Evolutionary conservation across 2,113 vertebrate genomes (phyloP).

Genomic region (Barnardius zonarius): DNA sequence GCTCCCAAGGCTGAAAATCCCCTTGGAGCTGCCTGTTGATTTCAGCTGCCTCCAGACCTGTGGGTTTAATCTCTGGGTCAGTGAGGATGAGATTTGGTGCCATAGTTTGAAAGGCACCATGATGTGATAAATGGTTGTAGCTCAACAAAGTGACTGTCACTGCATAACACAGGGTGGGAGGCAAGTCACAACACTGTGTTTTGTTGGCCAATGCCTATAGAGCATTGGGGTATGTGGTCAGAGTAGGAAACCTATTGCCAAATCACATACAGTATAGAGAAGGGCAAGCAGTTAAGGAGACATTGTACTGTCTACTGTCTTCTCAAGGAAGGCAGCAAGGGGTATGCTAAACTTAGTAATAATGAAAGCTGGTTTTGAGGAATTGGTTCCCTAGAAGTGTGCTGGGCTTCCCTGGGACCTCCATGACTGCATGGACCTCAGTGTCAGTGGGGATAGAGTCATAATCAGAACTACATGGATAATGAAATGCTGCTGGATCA

Average conservation of each 20-base stretch:
- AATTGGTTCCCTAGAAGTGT: not conserved
- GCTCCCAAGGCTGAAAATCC: not conserved
- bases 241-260: not conserved
- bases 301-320: not conserved
- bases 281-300: not conserved
- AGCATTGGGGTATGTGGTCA: not conserved
- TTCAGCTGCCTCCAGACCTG: slow-evolving; percentile 64
- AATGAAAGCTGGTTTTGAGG: not conserved
- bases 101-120: not conserved
- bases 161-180: not conserved
- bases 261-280: not conserved
- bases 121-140: not conserved
- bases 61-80: slow-evolving; percentile 37
- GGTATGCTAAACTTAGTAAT: not conserved
- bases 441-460: not conserved
- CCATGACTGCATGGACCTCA: not conserved
- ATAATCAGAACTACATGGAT: not conserved
- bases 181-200: not conserved
- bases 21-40: not conserved
- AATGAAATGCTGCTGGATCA: not conserved
- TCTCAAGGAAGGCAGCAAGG: not conserved
- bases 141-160: not conserved
- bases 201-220: not conserved
- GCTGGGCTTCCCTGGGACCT: not conserved
- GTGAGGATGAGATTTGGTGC: not conserved